phyloP scores from a whole-genome alignment of 2,797 vertebrate species.

The Sparidentex hasta region DNA sequence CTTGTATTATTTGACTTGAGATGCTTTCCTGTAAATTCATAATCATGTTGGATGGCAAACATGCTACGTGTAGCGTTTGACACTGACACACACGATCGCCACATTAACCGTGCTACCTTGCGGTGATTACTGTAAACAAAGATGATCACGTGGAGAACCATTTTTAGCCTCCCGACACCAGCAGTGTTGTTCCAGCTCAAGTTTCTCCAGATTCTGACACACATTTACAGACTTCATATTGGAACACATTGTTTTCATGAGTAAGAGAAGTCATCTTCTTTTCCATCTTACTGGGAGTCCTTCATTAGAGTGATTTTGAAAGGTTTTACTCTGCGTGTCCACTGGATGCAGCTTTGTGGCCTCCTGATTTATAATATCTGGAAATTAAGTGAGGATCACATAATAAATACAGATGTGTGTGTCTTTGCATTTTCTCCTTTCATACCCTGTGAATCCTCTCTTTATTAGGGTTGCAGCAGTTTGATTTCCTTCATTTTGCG shows the following conservation, averaged over 20 bases:
- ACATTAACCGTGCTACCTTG: background rate
- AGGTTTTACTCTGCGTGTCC: background rate
- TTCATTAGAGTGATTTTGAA: no score
- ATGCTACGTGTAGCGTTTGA: background rate
- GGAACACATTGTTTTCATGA: background rate
- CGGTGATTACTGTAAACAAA: slow-evolving; percentile 42
- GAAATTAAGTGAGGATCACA: no score
- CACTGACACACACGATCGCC: background rate
- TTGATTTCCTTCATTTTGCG: no score
- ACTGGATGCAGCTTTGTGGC: background rate
- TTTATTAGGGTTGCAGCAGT: no score
- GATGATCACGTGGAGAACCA: slow-evolving; percentile 12
- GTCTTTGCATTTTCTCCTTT: no score
- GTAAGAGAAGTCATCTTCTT: background rate
- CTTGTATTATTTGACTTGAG: background rate
- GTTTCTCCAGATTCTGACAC: slow-evolving; percentile 5
- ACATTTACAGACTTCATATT: background rate
- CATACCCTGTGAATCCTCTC: no score
- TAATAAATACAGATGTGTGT: no score
- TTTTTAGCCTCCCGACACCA: slow-evolving; percentile 23
- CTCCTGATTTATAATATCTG: background rate
- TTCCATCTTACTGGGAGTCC: background rate
- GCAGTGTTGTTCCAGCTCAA: slow-evolving; percentile 6
- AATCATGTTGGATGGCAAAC: background rate
- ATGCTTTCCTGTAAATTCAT: background rate